A percentile compares a stretch with the other conserved stretches of the same genome.
Evolutionary conservation across 2,797 vertebrate species (phyloP).

Genomic region (Chaetodon trifasciatus): DNA sequence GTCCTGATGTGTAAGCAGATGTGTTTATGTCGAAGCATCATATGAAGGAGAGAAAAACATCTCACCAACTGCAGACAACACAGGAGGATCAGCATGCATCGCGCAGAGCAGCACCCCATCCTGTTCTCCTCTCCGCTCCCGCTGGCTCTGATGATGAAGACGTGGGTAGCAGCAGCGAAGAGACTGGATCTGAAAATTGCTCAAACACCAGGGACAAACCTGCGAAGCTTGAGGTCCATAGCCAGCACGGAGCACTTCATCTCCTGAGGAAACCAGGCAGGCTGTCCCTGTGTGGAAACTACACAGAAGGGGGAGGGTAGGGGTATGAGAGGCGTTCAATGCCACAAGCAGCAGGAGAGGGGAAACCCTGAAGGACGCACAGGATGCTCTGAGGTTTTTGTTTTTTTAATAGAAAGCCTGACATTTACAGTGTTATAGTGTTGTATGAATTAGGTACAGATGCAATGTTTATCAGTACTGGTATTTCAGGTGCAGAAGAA

Average conservation of each 20-base stretch:
- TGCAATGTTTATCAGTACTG: too few relatives aligned
- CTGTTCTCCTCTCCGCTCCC: constrained; percentile 47
- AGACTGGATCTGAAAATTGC: neutral
- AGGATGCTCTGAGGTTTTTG: neutral
- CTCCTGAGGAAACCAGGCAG: constrained; percentile 62
- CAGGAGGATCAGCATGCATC: constrained; percentile 91
- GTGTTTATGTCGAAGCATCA: constrained; percentile 47
- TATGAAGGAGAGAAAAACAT: constrained; percentile 57
- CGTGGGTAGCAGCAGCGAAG: constrained; percentile 20
- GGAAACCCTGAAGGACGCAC: constrained; percentile 11
- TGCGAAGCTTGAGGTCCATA: constrained; percentile 39
- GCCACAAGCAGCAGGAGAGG: neutral
- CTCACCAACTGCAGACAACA: constrained; percentile 95
- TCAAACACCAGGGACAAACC: constrained; percentile 24
- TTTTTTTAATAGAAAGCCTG: too few relatives aligned
- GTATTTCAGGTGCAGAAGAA: too few relatives aligned
- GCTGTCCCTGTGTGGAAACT: constrained; percentile 34
- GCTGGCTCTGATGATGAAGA: constrained; percentile 21
- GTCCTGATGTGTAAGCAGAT: constrained; percentile 19
- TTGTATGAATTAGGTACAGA: too few relatives aligned
- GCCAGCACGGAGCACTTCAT: constrained; percentile 41
- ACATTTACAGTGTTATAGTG: too few relatives aligned
- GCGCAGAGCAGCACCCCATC: constrained; percentile 94
- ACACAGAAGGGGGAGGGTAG: constrained; percentile 61
- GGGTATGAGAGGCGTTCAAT: constrained; percentile 55